Percentiles rank a stretch among this genome's conserved stretches.
phyloP scores from a whole-genome alignment of 2,888 invertebrate species.

The Rhodophaea formosa region DNA sequence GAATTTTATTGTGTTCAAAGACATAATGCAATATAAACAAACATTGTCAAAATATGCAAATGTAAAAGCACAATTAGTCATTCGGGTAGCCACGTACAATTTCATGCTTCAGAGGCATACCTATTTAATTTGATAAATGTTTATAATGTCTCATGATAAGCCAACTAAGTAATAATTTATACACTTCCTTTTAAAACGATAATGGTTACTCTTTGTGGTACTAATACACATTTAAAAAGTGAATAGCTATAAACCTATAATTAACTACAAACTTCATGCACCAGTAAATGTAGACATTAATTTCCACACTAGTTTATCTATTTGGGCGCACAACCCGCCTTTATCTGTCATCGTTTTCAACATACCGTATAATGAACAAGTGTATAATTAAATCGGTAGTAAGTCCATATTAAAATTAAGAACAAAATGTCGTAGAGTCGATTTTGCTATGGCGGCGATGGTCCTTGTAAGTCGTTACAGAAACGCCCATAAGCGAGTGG shows the following conservation, averaged over 20 bases:
- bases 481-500: slow-evolving; percentile 45
- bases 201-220: slow-evolving; percentile 75
- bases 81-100: slow-evolving; percentile 49
- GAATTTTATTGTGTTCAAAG: too few relatives aligned
- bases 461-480: slow-evolving; percentile 48
- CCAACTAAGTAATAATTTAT: slow-evolving; percentile 64
- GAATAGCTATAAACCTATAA: slow-evolving; percentile 78
- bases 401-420: slow-evolving; percentile 46
- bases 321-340: slow-evolving; percentile 79
- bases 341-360: slow-evolving; percentile 78
- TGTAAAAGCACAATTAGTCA: slow-evolving; percentile 36
- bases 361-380: slow-evolving; percentile 53
- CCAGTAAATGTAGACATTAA: slow-evolving; percentile 82
- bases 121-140: slow-evolving; percentile 68
- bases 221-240: slow-evolving; percentile 73
- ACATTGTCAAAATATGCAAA: slow-evolving; percentile 23
- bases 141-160: slow-evolving; percentile 62
- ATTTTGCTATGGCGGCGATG: slow-evolving; percentile 43
- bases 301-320: slow-evolving; percentile 81
- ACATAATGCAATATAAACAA: not conserved
- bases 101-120: slow-evolving; percentile 57
- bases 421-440: slow-evolving; percentile 43
- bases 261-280: slow-evolving; percentile 81
- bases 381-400: slow-evolving; percentile 44
- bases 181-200: slow-evolving; percentile 74